Evolutionary conservation across 1,140 invertebrate species (phyloP).

Genomic region (Tribolium castaneum): DNA sequence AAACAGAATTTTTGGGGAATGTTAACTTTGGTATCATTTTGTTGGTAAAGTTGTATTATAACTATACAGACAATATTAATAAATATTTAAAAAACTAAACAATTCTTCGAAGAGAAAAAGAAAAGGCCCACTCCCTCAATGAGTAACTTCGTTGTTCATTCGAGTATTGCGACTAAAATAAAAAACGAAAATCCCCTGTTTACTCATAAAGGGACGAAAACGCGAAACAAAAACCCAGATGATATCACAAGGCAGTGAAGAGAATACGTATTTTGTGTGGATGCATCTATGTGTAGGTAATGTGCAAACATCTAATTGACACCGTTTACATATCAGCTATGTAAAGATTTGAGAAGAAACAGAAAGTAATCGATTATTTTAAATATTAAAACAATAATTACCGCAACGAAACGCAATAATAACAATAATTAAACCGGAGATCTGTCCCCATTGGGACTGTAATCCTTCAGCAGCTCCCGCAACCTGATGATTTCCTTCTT

Average conservation of each 20-base stretch:
- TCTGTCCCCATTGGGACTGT: constrained; percentile 65
- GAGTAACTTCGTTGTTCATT: constrained; percentile 16
- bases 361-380: constrained; percentile 42
- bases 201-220: constrained; percentile 1
- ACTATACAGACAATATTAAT: constrained; percentile 55
- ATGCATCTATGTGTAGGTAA: constrained; percentile 16
- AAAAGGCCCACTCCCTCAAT: constrained; percentile 11
- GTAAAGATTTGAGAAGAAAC: neutral
- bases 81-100: constrained; percentile 51
- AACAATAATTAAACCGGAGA: constrained; percentile 54
- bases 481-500: constrained; percentile 87
- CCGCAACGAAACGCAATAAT: constrained; percentile 22
- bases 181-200: constrained; percentile 18
- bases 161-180: constrained; percentile 10
- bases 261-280: constrained; percentile 21
- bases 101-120: constrained; percentile 28
- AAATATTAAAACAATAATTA: constrained; percentile 54
- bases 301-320: constrained; percentile 52
- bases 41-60: constrained; percentile 61
- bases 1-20: constrained; percentile 65
- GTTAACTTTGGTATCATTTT: constrained; percentile 67
- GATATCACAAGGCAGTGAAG: constrained; percentile 33
- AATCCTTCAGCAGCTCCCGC: constrained; percentile 83
- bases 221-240: neutral
- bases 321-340: constrained; percentile 30